phyloP scores from a whole-genome alignment of 2,888 invertebrate species.

The Drosophila suboccidentalis region DNA sequence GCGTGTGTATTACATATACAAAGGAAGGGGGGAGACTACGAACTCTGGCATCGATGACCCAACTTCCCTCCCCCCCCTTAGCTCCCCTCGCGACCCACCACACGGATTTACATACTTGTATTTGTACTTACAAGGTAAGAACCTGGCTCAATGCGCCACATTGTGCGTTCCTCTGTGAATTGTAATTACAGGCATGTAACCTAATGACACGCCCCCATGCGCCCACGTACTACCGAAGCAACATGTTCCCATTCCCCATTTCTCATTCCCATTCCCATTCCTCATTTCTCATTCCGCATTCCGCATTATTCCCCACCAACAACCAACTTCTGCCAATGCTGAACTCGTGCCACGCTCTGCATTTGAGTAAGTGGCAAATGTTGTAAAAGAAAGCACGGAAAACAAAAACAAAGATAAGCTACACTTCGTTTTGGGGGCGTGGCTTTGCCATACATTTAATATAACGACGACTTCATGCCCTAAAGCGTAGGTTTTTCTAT shows the following conservation, averaged over 20 bases:
- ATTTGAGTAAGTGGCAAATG: constrained; percentile 69
- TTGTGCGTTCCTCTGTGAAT: constrained; percentile 68
- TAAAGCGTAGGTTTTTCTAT: constrained; percentile 6
- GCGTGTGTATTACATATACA: not conserved
- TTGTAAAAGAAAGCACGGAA: constrained; percentile 59
- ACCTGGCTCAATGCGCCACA: constrained; percentile 35
- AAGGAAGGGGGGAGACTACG: not conserved
- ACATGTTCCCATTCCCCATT: constrained; percentile 39
- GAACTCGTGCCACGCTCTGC: constrained; percentile 3
- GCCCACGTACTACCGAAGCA: constrained; percentile 40
- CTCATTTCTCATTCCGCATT: not conserved
- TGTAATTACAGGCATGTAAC: constrained; percentile 79
- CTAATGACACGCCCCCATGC: constrained; percentile 70
- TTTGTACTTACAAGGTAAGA: constrained; percentile 22
- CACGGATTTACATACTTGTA: constrained; percentile 47
- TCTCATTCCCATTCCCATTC: not conserved
- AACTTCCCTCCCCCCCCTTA: not conserved
- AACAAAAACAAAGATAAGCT: constrained; percentile 19
- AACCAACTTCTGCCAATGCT: constrained; percentile 12
- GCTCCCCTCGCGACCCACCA: not conserved
- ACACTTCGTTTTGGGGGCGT: not conserved
- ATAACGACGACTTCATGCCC: constrained; percentile 31
- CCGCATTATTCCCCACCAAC: not conserved
- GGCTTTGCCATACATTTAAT: constrained; percentile 16
- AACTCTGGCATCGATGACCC: constrained; percentile 66